Evolutionary conservation across 2,888 invertebrate species (phyloP), one percentile per base, ranked within the genome.

Genomic region (Smittia sp.): DNA sequence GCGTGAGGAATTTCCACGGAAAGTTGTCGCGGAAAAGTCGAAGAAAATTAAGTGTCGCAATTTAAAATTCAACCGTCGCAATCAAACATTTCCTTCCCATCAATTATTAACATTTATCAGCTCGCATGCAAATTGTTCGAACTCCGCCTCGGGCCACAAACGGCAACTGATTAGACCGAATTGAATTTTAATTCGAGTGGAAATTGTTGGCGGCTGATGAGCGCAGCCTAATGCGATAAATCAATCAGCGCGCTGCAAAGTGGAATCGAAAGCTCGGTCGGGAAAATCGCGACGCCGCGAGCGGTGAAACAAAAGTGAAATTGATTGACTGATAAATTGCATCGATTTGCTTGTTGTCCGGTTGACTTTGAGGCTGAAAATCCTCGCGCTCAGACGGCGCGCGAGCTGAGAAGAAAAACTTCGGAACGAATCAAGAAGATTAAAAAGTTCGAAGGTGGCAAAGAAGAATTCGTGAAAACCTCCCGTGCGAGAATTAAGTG

Each of bases 241-340:
- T 52, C 52, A 52, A 52, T n/a, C 52, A 15, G 52, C 7, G n/a
- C n/a, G n/a, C n/a, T n/a, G n/a, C n/a, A n/a, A n/a, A n/a, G 46
- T 58, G 18, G 58, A 58, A 58, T 58, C 58, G 2, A 58, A 32
- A 58, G 58, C 58, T n/a, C 15, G 46, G 11, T 11, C n/a, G 11
- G 2, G n/a, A 46, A 15, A 46, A 46, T 46, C 15, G 13, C 46
- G 46, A 46, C 11, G n/a, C n/a, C 11, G 11, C n/a, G 39, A 7
- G 39, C n/a, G 46, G 22, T 7, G 22, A 58, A 1, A 22, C 6
- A 58, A n/a, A 46, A 46, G 11, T 46, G 46, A 46, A 58, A 58
- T 58, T 58, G 22, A 58, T 58, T 58, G 58, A 58, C 58, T 58
- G 58, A 58, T 58, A 20, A 58, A 58, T 58, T 18, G 58, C 18